Conservation (phyloP, 2,113 vertebrate genomes). For the Oenanthe melanoleuca region DNA sequence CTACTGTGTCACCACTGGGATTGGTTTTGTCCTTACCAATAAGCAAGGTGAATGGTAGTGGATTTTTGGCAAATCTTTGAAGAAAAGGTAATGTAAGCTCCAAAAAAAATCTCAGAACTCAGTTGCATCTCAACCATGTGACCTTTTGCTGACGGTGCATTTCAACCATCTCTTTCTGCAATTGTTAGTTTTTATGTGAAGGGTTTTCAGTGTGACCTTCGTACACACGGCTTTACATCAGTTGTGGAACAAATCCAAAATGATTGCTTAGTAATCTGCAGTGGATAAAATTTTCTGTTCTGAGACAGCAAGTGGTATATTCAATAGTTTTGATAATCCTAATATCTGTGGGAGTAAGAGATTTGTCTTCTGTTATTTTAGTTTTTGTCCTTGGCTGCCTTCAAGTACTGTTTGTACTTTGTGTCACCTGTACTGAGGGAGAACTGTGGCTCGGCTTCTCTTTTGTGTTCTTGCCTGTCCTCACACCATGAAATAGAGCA, state of each 20-base stretch:
- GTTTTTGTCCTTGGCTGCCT: neutral
- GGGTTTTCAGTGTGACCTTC: neutral
- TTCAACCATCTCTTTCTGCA: neutral
- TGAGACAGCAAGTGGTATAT: neutral
- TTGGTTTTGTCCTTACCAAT: neutral
- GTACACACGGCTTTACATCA: rapidly evolving
- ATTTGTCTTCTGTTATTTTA: neutral
- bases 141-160: neutral
- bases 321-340: neutral
- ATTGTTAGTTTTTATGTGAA: neutral
- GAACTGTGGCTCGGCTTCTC: neutral
- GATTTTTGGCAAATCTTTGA: neutral
- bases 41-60: neutral
- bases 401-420: neutral
- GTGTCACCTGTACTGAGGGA: neutral
- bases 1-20: rapidly evolving
- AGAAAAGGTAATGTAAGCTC: neutral
- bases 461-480: neutral
- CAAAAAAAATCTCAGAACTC: neutral
- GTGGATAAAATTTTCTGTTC: neutral
- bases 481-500: neutral
- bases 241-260: neutral
- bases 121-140: neutral
- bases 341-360: neutral
- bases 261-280: neutral